Evolutionary conservation across 2,888 invertebrate genomes (phyloP).

Genomic region (Syritta pipiens): DNA sequence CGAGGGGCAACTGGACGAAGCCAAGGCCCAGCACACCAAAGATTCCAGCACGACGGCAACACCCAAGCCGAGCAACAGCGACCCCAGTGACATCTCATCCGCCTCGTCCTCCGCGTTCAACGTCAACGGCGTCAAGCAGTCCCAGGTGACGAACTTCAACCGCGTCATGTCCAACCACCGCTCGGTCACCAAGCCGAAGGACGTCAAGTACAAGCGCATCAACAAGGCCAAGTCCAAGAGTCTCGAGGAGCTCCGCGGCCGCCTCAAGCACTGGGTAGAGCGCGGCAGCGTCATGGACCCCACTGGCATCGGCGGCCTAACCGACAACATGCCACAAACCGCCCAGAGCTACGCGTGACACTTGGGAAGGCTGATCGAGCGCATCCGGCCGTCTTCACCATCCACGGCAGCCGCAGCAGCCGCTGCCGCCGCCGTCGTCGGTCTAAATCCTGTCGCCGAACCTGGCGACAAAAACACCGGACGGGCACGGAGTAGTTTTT

Average conservation of each 20-base stretch:
- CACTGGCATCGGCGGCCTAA: constrained; percentile 71
- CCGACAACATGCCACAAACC: constrained; percentile 76
- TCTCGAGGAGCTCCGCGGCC: constrained; percentile 89
- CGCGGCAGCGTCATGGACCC: constrained; percentile 81
- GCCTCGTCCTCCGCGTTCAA: constrained; percentile 60
- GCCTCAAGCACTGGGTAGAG: constrained; percentile 92
- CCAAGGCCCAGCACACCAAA: constrained; percentile 67
- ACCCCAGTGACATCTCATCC: constrained; percentile 19
- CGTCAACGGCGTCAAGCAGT: constrained; percentile 73
- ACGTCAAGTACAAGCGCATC: constrained; percentile 93
- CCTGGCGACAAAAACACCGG: too few relatives aligned
- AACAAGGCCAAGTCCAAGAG: constrained; percentile 95
- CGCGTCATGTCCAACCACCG: constrained; percentile 94
- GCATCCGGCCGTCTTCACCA: constrained; percentile 59
- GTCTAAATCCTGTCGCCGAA: constrained; percentile 19
- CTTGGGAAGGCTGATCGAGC: constrained; percentile 71
- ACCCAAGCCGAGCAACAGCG: constrained; percentile 27
- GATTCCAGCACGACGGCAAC: constrained; percentile 70
- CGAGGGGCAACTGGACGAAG: constrained; percentile 74
- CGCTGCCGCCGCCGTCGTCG: too few relatives aligned
- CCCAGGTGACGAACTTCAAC: constrained; percentile 88
- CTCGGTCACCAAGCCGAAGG: constrained; percentile 93
- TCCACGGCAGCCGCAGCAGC: constrained; percentile 27
- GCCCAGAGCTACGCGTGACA: constrained; percentile 83
- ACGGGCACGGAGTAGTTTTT: constrained; percentile 54